A percentile compares a stretch with the other conserved stretches of the same genome.
These are phyloP conservation scores for Torymus auratus DNA, from an alignment of 2,888 invertebrate genomes.

Conservation along the genomic window DNA sequence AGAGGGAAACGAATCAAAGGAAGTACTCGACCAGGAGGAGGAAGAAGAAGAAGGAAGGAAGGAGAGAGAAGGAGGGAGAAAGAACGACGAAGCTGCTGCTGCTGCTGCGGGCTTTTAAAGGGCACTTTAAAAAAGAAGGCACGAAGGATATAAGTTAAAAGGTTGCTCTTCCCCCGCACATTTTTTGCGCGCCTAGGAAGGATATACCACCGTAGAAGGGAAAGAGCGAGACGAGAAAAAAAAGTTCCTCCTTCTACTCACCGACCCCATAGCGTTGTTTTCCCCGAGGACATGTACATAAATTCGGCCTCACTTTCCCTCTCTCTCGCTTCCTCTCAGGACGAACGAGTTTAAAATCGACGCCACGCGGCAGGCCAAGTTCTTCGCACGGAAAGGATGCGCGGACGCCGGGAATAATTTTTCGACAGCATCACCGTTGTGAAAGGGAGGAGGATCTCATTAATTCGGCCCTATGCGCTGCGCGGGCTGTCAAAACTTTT, in stretches of 20 bases:
- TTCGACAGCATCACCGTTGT: conserved; percentile 60
- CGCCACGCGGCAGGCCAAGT: conserved; percentile 11
- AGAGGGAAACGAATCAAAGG: conserved; percentile 30
- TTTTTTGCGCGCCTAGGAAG: conserved; percentile 11
- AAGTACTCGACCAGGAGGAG: conserved; percentile 19
- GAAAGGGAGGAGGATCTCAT: conserved; percentile 68
- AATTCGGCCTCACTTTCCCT: conserved; percentile 6
- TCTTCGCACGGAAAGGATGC: conserved; percentile 19
- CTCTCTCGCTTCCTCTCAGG: too few species aligned
- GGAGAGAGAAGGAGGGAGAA: conserved; percentile 1
- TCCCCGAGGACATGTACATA: conserved; percentile 25
- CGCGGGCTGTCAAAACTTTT: conserved; percentile 69
- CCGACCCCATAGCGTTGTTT: not conserved
- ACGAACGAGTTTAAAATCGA: conserved; percentile 29
- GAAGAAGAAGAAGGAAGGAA: not conserved
- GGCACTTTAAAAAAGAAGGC: conserved; percentile 33
- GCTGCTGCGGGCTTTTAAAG: conserved; percentile 26
- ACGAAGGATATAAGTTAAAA: conserved; percentile 40
- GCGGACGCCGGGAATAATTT: conserved; percentile 67
- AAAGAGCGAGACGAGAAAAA: not conserved
- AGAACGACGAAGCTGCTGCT: not conserved
- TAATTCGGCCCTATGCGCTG: conserved; percentile 67
- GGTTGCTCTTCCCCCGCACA: not conserved
- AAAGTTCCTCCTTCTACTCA: not conserved
- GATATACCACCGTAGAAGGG: not conserved